Percentiles rank a stretch among this genome's conserved stretches.
Evolutionary conservation across 2,797 vertebrate genomes (phyloP).

Genomic region (Phyllotis vaccarum): DNA sequence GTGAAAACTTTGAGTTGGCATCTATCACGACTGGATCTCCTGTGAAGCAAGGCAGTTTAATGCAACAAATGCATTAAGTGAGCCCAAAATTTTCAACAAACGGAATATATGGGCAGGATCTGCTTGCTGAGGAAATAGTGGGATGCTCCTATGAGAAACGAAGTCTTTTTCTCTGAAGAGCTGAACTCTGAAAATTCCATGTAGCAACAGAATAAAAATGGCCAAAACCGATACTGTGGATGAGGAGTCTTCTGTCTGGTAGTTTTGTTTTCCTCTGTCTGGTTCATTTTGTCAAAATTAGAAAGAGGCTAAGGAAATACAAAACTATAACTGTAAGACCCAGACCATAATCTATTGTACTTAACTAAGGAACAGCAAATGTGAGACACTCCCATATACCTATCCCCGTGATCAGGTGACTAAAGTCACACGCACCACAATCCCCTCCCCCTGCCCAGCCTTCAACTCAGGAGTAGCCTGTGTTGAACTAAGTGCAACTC

Average conservation of each 20-base stretch:
- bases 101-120: neutral
- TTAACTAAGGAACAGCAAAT: neutral
- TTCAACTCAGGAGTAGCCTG: neutral
- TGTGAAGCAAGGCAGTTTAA: neutral
- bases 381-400: neutral
- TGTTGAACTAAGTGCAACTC: neutral
- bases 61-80: neutral
- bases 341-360: neutral
- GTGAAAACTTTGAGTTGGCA: neutral
- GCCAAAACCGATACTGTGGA: neutral
- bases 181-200: neutral
- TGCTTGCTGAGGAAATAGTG: neutral
- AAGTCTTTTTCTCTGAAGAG: neutral
- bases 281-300: neutral
- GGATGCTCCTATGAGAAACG: neutral
- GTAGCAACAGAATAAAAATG: neutral
- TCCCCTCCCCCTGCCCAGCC: neutral
- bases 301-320: neutral
- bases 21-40: neutral
- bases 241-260: neutral
- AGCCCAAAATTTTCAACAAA: conserved; percentile 10
- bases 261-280: neutral
- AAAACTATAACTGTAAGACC: neutral
- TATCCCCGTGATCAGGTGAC: neutral
- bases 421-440: neutral